A percentile compares a stretch with the other conserved stretches of the same genome.
phyloP scores from a whole-genome alignment of 37 sponge, comb jelly and placozoan genomes.

The Geodia barretti region DNA sequence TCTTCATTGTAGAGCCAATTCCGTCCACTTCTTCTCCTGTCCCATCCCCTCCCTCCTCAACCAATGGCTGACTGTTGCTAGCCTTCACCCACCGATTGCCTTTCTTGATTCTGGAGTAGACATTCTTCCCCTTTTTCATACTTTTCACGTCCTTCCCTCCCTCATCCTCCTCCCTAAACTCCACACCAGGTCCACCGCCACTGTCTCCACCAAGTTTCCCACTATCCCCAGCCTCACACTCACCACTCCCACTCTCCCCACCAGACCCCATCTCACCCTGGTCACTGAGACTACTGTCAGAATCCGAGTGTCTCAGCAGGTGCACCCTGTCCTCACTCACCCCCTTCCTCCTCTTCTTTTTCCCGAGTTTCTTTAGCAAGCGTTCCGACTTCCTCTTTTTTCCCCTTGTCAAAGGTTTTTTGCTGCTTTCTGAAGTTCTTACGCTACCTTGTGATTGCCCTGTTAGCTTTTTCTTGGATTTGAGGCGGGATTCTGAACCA shows the following conservation, averaged over 20 bases:
- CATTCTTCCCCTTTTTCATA: constrained; percentile 9
- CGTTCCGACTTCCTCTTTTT: no score
- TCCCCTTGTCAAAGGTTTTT: no score
- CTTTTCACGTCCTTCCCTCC: constrained; percentile 27
- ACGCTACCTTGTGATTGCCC: neutral
- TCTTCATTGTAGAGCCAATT: no score
- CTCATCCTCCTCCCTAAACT: neutral
- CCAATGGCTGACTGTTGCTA: neutral
- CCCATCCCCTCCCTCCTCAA: neutral
- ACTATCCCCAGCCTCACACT: neutral
- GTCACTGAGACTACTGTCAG: neutral
- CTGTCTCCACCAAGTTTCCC: neutral
- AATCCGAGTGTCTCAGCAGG: neutral
- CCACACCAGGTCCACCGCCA: neutral
- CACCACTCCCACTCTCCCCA: neutral
- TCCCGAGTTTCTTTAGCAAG: constrained; percentile 1
- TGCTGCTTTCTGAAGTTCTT: neutral
- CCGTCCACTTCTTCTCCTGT: neutral
- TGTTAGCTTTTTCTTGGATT: neutral
- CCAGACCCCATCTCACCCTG: neutral
- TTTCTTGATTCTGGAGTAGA: neutral
- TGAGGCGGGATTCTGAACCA: neutral
- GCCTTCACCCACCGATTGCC: neutral
- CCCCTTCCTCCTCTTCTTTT: constrained; percentile 24
- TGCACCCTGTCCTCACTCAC: neutral